Evolutionary conservation across 2,888 invertebrate species (phyloP).

Genomic region (Agrochola litura): DNA sequence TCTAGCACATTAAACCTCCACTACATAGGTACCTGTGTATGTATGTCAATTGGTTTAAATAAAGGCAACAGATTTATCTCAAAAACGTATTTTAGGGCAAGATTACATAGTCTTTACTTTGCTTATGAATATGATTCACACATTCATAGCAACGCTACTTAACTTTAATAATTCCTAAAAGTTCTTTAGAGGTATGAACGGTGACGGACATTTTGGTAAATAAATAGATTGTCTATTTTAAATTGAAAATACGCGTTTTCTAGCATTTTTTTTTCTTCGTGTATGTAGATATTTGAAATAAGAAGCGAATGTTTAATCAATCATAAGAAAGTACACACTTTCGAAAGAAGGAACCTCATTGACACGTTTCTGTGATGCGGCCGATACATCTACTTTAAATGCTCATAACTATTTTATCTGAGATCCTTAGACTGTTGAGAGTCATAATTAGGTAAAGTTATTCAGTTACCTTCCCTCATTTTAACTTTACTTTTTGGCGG

Average conservation of each 20-base stretch:
- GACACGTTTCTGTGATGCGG: background rate
- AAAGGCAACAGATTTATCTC: conserved; percentile 30
- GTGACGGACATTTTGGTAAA: background rate
- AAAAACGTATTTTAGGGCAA: conserved; percentile 40
- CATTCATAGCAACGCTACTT: background rate
- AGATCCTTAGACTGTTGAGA: background rate
- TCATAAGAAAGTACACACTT: background rate
- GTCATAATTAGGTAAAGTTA: background rate
- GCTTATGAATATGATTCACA: background rate
- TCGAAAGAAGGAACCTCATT: no score
- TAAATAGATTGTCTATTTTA: background rate
- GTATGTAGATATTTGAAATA: background rate
- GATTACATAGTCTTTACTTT: background rate
- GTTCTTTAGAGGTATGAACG: background rate
- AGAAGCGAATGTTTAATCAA: no score
- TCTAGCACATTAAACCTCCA: conserved; percentile 4
- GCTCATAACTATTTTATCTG: background rate
- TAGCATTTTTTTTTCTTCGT: background rate
- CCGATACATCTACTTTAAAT: background rate
- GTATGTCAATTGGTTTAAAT: conserved; percentile 15
- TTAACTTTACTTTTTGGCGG: background rate
- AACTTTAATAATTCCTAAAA: background rate
- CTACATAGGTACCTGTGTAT: background rate
- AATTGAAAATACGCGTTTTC: background rate
- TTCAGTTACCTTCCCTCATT: background rate